Base-by-base conservation (phyloP, 2,888 invertebrate genomes). In the Aspidiotus rigidus region DNA sequence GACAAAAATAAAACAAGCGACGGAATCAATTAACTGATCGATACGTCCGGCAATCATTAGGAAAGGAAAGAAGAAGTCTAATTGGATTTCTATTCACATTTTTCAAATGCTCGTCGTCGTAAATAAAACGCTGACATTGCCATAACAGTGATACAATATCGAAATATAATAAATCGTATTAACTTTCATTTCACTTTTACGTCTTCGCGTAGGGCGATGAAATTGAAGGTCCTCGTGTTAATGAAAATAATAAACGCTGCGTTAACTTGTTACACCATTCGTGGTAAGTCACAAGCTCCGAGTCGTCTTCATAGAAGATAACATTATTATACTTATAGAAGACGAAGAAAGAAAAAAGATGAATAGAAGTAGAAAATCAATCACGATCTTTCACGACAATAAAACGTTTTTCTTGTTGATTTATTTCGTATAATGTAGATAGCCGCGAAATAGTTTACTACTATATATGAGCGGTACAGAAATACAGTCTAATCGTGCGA, bases 161-260 rank as follows among this genome's bases (percentile, higher is more conserved):
- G 7, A 5, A 11, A 60, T 41, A 42, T 15, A 16, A 39, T 49
- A 63, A 63, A 63, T 63, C 63, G 49, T 54, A 63, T 63, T 63
- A 63, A 63, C 63, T 40, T 49, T 11, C 49, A 11, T 28, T 54
- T 63, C 63, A 63, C 63, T 63, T 63, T 39, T 54, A 63, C 39
- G 63, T 63, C 53, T 63, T 63, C 55, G 28, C 6, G 28, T 28
- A 49, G 49, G 49, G 49, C n/a, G 49, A 49, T n/a, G 10, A 13
- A 13, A 49, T 13, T 49, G n/a, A 49, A 49, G 49, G n/a, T 11
- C 49, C 10, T 13, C n/a, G 49, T 5, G 28, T n/a, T n/a, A 49
- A 49, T n/a, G 10, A 13, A 13, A 49, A 49, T 49, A 49, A 49
- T 13, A n/a, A 49, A n/a, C 49, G n/a, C 10, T 49, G 49, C n/a